A percentile compares a stretch with the other conserved stretches of the same genome.
Conservation (phyloP, 2,888 invertebrate genomes). For the Lingula anatina region DNA sequence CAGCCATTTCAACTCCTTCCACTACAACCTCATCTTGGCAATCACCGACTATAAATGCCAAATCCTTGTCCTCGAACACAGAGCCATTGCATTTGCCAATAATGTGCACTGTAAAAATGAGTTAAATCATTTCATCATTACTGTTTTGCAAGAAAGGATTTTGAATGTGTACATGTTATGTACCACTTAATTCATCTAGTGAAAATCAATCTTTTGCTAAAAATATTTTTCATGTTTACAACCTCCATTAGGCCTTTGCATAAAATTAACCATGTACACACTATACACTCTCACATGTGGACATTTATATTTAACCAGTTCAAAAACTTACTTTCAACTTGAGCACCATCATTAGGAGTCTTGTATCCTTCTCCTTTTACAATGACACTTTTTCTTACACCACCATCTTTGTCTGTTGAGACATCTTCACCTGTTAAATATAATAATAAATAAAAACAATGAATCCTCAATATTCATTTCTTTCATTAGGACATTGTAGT, state of each 20-base stretch:
- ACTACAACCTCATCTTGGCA: slow-evolving; percentile 71
- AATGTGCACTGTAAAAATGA: slow-evolving; percentile 64
- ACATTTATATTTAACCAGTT: too few relatives aligned
- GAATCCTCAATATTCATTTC: too few relatives aligned
- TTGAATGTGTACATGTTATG: too few relatives aligned
- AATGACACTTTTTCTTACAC: slow-evolving; percentile 70
- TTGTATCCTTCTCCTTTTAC: slow-evolving; percentile 67
- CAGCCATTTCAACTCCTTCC: slow-evolving; percentile 59
- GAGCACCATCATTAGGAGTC: slow-evolving; percentile 75
- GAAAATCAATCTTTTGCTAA: neutral
- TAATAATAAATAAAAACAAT: too few relatives aligned
- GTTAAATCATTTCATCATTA: neutral
- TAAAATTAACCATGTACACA: too few relatives aligned
- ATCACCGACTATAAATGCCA: slow-evolving; percentile 81
- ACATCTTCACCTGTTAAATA: slow-evolving; percentile 67
- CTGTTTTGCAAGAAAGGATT: neutral
- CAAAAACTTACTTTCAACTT: slow-evolving; percentile 75
- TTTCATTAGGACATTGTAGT: too few relatives aligned
- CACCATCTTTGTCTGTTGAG: slow-evolving; percentile 75
- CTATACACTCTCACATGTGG: too few relatives aligned
- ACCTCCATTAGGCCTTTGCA: too few relatives aligned
- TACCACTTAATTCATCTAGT: neutral
- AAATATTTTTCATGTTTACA: neutral
- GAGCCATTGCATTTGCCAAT: slow-evolving; percentile 63
- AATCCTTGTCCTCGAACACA: slow-evolving; percentile 75